A percentile compares a stretch with the other conserved stretches of the same genome.
Conservation (phyloP, 2,888 invertebrate genomes). For the Lasioglossum oenotherae region DNA sequence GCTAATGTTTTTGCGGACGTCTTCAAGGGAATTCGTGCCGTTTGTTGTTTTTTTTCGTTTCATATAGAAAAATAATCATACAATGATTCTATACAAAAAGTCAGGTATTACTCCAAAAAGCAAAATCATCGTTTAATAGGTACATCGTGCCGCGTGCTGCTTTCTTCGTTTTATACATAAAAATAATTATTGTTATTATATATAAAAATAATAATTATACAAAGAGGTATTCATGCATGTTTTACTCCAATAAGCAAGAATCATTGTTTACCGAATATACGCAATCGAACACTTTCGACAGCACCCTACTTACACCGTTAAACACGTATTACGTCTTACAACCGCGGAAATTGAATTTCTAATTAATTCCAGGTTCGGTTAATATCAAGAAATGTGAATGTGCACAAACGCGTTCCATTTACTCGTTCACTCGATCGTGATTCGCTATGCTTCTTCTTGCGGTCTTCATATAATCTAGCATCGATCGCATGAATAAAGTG, state of each 20-base stretch:
- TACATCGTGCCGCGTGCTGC: no score
- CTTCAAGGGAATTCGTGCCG: background rate
- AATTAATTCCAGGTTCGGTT: background rate
- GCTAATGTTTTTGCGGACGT: background rate
- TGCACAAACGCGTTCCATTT: background rate
- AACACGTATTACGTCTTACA: background rate
- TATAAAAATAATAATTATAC: no score
- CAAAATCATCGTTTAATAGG: no score
- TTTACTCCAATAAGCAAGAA: background rate
- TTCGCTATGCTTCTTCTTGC: background rate
- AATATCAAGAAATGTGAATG: background rate
- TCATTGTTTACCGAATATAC: background rate
- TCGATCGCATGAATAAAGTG: background rate
- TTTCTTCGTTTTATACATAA: no score
- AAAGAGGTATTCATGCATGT: background rate
- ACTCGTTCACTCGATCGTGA: background rate
- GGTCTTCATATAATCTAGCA: background rate
- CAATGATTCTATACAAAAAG: no score
- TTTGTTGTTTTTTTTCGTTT: background rate
- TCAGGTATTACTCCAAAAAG: no score
- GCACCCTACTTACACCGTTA: background rate
- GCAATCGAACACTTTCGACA: background rate
- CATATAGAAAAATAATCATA: no score
- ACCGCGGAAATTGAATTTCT: background rate
- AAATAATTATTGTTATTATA: no score